Base-by-base conservation (phyloP, 1,140 invertebrate genomes). In the Goniozus legneri region DNA sequence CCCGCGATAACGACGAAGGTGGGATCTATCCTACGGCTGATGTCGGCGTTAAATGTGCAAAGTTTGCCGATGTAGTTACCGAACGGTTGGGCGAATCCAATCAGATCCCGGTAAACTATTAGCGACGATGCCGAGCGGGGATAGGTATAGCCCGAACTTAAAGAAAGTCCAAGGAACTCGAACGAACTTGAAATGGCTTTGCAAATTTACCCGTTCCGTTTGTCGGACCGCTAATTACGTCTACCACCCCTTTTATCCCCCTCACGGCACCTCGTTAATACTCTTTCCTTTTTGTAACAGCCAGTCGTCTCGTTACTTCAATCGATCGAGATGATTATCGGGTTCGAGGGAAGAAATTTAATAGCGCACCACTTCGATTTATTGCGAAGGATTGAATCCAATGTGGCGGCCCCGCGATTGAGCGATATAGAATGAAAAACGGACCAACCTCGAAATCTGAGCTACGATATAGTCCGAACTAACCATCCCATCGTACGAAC, bases 111-210 rank as follows among this genome's bases (percentile, higher is more conserved):
- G 42, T 56, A 58, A 71, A 69, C 64, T 67, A 67, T 69, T 69
- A 66, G 48, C 37, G 38, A 45, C 50, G 46, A 52, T 16, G 50
- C n/a, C n/a, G n/a, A 41, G 44, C 38, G 44, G 32, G n/a, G n/a
- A n/a, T n/a, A n/a, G n/a, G n/a, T n/a, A 50, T 52, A 46, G 44
- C 30, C 39, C n/a, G 19, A 40, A 56, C 41, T 59, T 44, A 42
- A 60, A 60, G 60, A 62, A 67, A 65, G 45, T 61, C 49, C 48
- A 60, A 62, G 52, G 40, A 54, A 37, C 39, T 53, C 37, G 43
- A 51, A 62, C 51, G 52, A 64, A 67, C 62, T 72, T 67, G 63
- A 73, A 73, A 71, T 75, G 64, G 67, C 63, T 73, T 66, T 65
- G 67, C 59, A 74, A 75, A 74, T 74, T 74, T 74, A 52, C 62